A percentile compares a stretch with the other conserved stretches of the same genome.
Conservation (phyloP, 2,888 invertebrate genomes). For the Ischnura elegans region DNA sequence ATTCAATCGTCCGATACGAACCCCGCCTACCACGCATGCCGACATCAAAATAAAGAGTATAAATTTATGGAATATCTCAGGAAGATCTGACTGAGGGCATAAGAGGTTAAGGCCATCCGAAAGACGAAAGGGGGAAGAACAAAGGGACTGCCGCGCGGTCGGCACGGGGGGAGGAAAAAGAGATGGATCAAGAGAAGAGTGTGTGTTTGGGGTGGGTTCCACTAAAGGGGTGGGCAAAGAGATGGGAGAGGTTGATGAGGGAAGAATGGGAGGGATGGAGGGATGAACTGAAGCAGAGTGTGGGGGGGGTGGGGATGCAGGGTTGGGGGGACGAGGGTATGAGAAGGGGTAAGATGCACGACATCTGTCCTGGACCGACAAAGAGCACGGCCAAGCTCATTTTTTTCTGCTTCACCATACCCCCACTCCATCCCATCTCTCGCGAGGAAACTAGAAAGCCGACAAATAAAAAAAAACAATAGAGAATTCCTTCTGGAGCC, state of each 20-base stretch:
- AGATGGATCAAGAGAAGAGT: neutral
- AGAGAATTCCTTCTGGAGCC: neutral
- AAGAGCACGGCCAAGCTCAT: slow-evolving; percentile 31
- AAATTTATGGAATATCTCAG: neutral
- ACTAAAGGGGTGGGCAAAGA: neutral
- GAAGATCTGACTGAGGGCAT: neutral
- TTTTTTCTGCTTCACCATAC: neutral
- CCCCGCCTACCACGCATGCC: neutral
- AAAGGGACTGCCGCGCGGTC: slow-evolving; percentile 21
- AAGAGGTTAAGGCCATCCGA: neutral
- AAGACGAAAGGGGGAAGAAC: slow-evolving; percentile 6
- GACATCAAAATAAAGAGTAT: slow-evolving; percentile 31
- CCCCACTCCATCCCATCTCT: neutral
- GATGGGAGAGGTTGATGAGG: neutral
- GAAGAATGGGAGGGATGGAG: neutral
- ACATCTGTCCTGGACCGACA: slow-evolving; percentile 64
- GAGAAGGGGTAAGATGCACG: slow-evolving; percentile 41
- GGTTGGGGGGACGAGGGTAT: neutral
- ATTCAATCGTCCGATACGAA: slow-evolving; percentile 9
- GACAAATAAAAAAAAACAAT: slow-evolving; percentile 41
- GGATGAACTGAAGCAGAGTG: neutral
- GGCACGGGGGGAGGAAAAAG: neutral
- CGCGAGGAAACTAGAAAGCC: slow-evolving; percentile 58
- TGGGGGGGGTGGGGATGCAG: neutral
- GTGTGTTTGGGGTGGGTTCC: neutral